phyloP scores from a whole-genome alignment of 2,113 vertebrate species.

The Nansenia antarctica region DNA sequence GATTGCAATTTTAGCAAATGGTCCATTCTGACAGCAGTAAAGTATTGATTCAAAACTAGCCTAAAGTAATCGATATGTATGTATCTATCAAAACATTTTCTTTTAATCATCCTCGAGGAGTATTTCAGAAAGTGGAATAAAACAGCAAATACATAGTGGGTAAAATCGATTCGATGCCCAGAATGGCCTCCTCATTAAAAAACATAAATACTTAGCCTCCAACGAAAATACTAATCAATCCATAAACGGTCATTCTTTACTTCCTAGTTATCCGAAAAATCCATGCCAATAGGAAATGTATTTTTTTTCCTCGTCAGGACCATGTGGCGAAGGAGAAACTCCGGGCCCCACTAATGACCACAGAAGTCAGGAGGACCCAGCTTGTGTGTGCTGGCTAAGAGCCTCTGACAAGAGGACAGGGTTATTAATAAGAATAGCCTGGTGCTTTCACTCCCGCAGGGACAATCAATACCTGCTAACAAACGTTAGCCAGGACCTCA shows the following conservation, averaged over 20 bases:
- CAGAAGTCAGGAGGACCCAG: neutral
- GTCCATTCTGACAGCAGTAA: slow-evolving; percentile 52
- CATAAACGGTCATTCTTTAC: no score
- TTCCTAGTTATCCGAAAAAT: no score
- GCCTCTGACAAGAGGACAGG: slow-evolving; percentile 59
- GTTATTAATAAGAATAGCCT: slow-evolving; percentile 53
- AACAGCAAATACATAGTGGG: slow-evolving; percentile 30
- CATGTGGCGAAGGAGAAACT: slow-evolving; percentile 28
- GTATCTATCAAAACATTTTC: slow-evolving; percentile 58
- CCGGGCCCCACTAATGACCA: neutral
- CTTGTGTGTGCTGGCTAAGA: slow-evolving; percentile 3
- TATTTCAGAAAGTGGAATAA: slow-evolving; percentile 30
- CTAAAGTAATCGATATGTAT: slow-evolving; percentile 56
- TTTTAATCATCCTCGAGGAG: slow-evolving; percentile 52
- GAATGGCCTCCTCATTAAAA: neutral
- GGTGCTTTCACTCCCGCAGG: slow-evolving; percentile 13
- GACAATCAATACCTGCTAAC: slow-evolving; percentile 69
- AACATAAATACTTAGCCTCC: no score
- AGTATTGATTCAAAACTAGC: slow-evolving; percentile 62
- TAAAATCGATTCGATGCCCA: neutral
- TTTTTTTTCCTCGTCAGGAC: slow-evolving; percentile 33
- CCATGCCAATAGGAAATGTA: no score
- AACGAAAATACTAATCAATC: no score
- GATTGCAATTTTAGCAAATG: slow-evolving; percentile 62
- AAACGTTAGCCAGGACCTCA: slow-evolving; percentile 56